Evolutionary conservation across 1,140 invertebrate genomes (phyloP), one percentile per base, ranked within the genome.

Genomic region (Anagrus nilaparvatae): DNA sequence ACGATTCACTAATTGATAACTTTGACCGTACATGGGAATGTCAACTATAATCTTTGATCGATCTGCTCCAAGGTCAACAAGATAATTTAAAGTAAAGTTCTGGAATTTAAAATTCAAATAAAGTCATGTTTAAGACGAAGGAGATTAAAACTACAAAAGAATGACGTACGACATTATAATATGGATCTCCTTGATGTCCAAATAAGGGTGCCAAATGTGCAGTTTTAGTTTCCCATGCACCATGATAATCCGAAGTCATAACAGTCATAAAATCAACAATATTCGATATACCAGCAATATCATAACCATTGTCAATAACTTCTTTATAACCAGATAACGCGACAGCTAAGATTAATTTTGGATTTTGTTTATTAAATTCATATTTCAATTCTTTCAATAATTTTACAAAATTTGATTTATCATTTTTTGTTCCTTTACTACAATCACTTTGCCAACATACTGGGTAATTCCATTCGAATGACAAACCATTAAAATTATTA

Each of bases 401-500:
- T 60, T 79, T 78, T 3, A 78, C 77, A 46, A 86, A 87, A 53
- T 87, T 87, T 0, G 76, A 69, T 55, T 76, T 83, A 53, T 94
- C 89, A 2, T 75, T 74, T 1, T 70, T 68, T 0, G 84, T 79
- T 6, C 87, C 87, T 45, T 80, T 83, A 13, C 77, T 78, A 57
- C 88, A 94, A 54, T 90, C 81, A 53, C 83, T 87, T 50, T 92
- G 87, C 87, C 87, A 91, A 50, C 89, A 94, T 31, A 82, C 81
- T 0, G 88, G 89, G 60, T 91, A 93, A 56, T 89, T 88, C 89
- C 89, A 94, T 49, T 92, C 88, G 4, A 93, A 51, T 46, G 89
- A 86, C 0, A 94, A 58, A 13, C 89, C 89, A 43, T 81, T 72
- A 54, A 94, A 92, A 21, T 79, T 77, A 47, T 87, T 70, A 38